These are phyloP conservation scores for Pomatorhinus ruficollis DNA, from an alignment of 2,113 vertebrate genomes.

Conservation along the genomic window DNA sequence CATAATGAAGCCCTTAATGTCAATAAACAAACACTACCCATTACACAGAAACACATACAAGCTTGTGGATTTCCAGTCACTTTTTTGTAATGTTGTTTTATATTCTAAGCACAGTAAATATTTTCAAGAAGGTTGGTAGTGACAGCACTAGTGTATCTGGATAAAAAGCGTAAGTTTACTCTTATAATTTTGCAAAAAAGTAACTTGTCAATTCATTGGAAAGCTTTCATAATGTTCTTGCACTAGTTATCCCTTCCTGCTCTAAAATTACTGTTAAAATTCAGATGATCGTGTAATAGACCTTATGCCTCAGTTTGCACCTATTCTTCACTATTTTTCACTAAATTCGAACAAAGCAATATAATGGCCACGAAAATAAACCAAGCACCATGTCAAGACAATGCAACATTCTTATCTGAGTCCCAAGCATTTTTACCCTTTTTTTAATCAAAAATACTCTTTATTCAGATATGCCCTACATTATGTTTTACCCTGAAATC, in stretches of 20 bases:
- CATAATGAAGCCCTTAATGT: not conserved
- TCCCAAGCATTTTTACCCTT: not conserved
- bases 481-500: not conserved
- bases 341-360: conserved; percentile 17
- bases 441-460: conserved; percentile 11
- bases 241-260: not conserved
- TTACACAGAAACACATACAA: not conserved
- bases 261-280: not conserved
- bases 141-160: not conserved
- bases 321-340: not conserved
- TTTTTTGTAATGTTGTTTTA: not conserved
- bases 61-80: not conserved
- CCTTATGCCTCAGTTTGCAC: not conserved
- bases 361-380: conserved; percentile 47
- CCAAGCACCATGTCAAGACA: not conserved
- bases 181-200: not conserved
- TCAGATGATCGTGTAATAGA: not conserved
- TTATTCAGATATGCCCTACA: not conserved
- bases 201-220: not conserved
- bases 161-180: not conserved
- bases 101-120: not conserved
- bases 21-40: not conserved
- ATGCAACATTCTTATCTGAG: not conserved
- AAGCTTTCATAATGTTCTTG: not conserved
- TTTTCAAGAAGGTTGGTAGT: not conserved